phyloP scores from a whole-genome alignment of 2,113 vertebrate species.

The Trachemys scripta region DNA sequence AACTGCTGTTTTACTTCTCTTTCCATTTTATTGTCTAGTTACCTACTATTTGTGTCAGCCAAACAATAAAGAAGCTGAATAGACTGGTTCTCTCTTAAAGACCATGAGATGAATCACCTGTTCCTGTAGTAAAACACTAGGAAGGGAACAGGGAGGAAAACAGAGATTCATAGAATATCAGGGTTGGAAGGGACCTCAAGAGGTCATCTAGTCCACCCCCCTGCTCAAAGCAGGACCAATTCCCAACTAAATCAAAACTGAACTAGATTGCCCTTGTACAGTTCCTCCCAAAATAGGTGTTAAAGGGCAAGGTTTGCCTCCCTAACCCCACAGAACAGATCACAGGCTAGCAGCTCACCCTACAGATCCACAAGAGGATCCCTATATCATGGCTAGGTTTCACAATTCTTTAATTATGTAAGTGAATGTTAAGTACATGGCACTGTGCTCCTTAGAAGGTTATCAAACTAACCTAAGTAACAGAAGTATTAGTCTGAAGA shows the following conservation, averaged over 20 bases:
- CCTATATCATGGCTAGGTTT: not conserved
- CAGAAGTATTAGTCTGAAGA: not conserved
- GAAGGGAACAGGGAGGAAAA: not conserved
- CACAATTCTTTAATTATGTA: not conserved
- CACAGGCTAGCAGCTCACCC: rapidly evolving
- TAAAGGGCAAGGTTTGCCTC: not conserved
- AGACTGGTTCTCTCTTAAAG: rapidly evolving
- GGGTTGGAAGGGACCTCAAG: too few relatives aligned
- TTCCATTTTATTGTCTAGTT: constrained; percentile 5
- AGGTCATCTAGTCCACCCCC: too few relatives aligned
- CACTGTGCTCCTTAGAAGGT: rapidly evolving
- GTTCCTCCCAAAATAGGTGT: not conserved
- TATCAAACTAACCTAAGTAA: not conserved
- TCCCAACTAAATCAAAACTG: too few relatives aligned
- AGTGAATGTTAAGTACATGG: not conserved
- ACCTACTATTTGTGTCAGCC: constrained; percentile 18
- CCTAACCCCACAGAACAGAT: rapidly evolving
- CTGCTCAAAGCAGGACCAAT: too few relatives aligned
- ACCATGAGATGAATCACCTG: not conserved
- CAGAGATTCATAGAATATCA: too few relatives aligned
- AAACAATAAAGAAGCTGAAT: not conserved
- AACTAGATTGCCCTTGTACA: not conserved
- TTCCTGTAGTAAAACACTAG: not conserved
- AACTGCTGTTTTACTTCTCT: not conserved
- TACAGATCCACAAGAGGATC: not conserved